These are phyloP conservation scores for Sandelia bainsii DNA, from an alignment of 2,797 vertebrate species.

Conservation along the genomic window DNA sequence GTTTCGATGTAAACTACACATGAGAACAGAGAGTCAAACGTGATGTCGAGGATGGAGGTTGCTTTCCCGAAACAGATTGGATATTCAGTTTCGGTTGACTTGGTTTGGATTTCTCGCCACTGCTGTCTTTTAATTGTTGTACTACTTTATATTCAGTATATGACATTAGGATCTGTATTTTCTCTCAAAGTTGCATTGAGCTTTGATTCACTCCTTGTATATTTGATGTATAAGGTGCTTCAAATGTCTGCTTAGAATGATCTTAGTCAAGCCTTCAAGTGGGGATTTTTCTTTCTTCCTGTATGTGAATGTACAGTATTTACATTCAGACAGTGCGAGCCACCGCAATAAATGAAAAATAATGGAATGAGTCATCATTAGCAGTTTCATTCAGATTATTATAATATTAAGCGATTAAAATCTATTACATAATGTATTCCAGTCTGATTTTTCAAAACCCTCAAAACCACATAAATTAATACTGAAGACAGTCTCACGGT, in stretches of 20 bases:
- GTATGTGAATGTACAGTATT: slow-evolving; percentile 12
- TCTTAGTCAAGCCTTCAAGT: slow-evolving; percentile 5
- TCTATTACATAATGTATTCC: neutral
- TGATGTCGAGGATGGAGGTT: slow-evolving; percentile 29
- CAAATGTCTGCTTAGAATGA: slow-evolving; percentile 9
- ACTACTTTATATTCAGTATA: neutral
- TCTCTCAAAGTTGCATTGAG: neutral
- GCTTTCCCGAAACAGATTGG: neutral
- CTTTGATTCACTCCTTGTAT: slow-evolving; percentile 4
- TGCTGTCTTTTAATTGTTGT: neutral
- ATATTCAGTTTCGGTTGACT: slow-evolving; percentile 18
- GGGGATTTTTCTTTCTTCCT: slow-evolving; percentile 12
- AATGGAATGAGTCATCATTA: slow-evolving; percentile 17
- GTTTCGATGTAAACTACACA: slow-evolving; percentile 25
- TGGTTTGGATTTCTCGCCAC: neutral
- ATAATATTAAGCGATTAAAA: slow-evolving; percentile 4
- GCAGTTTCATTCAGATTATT: slow-evolving; percentile 28
- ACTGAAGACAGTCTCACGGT: slow-evolving; percentile 8
- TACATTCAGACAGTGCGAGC: neutral
- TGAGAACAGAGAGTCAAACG: slow-evolving; percentile 13
- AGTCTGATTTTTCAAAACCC: neutral
- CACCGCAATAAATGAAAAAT: slow-evolving; percentile 7
- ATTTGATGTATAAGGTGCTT: neutral
- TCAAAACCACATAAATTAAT: neutral
- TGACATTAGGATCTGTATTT: neutral